Percentiles rank a stretch among this genome's conserved stretches.
Conservation (phyloP, 2,113 vertebrate species). For the Hippoglossus stenolepis region DNA sequence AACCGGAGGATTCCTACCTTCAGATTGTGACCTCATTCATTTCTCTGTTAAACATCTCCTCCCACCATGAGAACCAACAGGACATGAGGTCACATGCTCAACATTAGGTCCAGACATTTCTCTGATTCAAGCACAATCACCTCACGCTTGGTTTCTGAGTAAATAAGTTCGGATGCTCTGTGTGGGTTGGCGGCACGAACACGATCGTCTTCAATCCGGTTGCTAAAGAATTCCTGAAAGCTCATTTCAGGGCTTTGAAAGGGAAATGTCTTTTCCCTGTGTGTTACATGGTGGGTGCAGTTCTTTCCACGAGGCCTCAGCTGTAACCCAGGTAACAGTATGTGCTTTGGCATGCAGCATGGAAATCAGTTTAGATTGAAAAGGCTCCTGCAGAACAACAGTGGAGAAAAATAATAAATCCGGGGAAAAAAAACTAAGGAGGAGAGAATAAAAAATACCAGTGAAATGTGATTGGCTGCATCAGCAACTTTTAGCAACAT, state of each 20-base stretch:
- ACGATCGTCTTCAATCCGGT: not conserved
- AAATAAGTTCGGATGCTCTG: not conserved
- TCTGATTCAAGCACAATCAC: not conserved
- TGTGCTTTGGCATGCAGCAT: slow-evolving; percentile 64
- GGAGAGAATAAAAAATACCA: not conserved
- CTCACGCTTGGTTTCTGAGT: not conserved
- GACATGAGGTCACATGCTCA: slow-evolving; percentile 9
- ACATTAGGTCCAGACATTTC: not conserved
- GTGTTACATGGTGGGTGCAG: slow-evolving; percentile 19
- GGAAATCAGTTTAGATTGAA: slow-evolving; percentile 60
- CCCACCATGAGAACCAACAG: not conserved
- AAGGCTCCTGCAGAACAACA: slow-evolving; percentile 13
- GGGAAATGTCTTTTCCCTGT: slow-evolving; percentile 30
- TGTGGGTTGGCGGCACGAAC: slow-evolving; percentile 7
- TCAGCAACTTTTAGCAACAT: not conserved
- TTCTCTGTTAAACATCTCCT: not conserved
- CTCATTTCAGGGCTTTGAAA: not conserved
- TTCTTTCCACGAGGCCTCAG: slow-evolving; percentile 49
- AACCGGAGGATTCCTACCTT: not conserved
- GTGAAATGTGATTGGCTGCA: not conserved
- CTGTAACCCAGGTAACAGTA: slow-evolving; percentile 66
- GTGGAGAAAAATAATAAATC: slow-evolving; percentile 4
- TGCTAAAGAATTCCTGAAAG: not conserved
- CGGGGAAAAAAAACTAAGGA: too few species aligned
- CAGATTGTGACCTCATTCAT: not conserved